Percentiles rank a stretch among this genome's conserved stretches.
Conservation (phyloP, 2,113 vertebrate genomes). For the Oreochromis niloticus region DNA sequence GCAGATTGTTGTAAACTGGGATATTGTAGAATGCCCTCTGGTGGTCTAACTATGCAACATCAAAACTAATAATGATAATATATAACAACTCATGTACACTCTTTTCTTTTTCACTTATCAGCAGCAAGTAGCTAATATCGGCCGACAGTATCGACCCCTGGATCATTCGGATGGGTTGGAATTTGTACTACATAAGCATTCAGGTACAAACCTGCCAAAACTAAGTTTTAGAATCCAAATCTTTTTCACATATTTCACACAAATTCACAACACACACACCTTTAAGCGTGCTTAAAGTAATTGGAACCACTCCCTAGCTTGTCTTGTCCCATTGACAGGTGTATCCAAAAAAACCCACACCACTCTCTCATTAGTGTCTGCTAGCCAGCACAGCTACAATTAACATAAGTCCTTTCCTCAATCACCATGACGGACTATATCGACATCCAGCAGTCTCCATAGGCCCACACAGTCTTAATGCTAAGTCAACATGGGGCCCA, state of each 20-base stretch:
- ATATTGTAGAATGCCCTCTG: neutral
- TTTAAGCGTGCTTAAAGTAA: neutral
- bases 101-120: neutral
- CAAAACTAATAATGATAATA: neutral
- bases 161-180: neutral
- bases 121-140: neutral
- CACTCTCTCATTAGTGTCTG: constrained; percentile 6
- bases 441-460: neutral
- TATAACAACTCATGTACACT: neutral
- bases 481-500: neutral
- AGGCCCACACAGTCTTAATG: neutral
- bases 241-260: neutral
- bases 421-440: constrained; percentile 18
- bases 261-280: neutral
- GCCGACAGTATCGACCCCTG: neutral
- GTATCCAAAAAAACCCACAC: neutral
- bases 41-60: neutral
- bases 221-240: neutral
- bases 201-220: neutral
- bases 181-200: neutral
- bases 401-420: constrained; percentile 28
- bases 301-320: neutral
- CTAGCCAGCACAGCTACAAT: constrained; percentile 13
- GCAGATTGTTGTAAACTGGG: neutral
- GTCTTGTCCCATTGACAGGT: neutral